Base-by-base conservation (phyloP, 2,113 vertebrate species). In the Hemichromis elongatus region DNA sequence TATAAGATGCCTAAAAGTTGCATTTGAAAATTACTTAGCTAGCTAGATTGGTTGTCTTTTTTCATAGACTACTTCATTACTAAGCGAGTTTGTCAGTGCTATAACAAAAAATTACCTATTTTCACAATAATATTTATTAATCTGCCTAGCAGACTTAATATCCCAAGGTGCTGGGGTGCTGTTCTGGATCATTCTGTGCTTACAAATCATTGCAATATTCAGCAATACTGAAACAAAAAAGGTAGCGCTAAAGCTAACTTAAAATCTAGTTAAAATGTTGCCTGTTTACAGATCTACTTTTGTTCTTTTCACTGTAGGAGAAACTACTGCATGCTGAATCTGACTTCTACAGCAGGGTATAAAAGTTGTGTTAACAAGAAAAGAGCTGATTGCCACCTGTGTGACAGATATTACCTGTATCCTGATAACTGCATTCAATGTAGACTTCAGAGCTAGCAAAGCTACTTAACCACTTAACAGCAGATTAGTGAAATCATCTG, bases 391-490 rank as follows among this genome's bases (percentile, higher is more conserved):
- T 45, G 18, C 18, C 26, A 24, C 55, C 40, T 26, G 12, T 9
- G 42, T 8, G 55, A 52, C 86, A 81, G 82, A 73, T 66, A 24
- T 16, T 18, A 78, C 42, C 0, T 50, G 26, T 75, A 50, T 53
- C 10, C 78, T 80, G 59, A 59, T 63, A 52, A 21, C 40, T 55
- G 19, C 57, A 8, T 50, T 47, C 42, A 30, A 14, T 75, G 26
- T 50, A 50, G 42, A 30, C 68, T 50, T 75, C 26, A 75, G 47
- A 82, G 75, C 77, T 57, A 16, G 55, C 40, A 9, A 10, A 57
- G 73, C 89, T 37, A 13, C 85, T 85, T 79, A 85, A 66, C 61
- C 88, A 90, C 89, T 90, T 84, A 90, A 79, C 89, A 77, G 47
- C 86, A 84, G 89, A 88, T 88, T 88, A 88, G 84, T 11, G 86